These are phyloP conservation scores for Drosophila prostipennis DNA, from an alignment of 2,888 invertebrate species.

Conservation along the genomic window DNA sequence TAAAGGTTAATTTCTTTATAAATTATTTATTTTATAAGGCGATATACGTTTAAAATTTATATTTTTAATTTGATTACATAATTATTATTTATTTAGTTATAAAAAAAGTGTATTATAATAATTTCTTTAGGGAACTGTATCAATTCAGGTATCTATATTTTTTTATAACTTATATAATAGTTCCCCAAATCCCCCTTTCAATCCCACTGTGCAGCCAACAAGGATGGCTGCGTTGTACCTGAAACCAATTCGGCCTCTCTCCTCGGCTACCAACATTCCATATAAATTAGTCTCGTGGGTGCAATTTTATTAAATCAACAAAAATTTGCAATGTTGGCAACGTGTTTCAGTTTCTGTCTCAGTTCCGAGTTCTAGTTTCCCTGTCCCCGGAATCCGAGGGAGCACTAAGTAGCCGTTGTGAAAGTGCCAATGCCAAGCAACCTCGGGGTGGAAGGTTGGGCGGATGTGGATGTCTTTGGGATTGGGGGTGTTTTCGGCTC, in stretches of 20 bases:
- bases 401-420: conserved; percentile 64
- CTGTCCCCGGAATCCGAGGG: conserved; percentile 15
- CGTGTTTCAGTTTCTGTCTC: conserved; percentile 40
- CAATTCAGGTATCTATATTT: too few relatives aligned
- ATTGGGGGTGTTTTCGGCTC: conserved; percentile 27
- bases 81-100: too few relatives aligned
- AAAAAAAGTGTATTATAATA: too few relatives aligned
- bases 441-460: conserved; percentile 14
- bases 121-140: too few relatives aligned
- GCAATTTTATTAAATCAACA: conserved; percentile 84
- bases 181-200: too few relatives aligned
- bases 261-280: conserved; percentile 74
- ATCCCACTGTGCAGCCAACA: conserved; percentile 56
- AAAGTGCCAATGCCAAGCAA: conserved; percentile 18
- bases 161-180: too few relatives aligned
- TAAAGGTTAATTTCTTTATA: too few relatives aligned
- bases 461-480: conserved; percentile 5
- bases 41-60: too few relatives aligned
- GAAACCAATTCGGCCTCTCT: conserved; percentile 74
- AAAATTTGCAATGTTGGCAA: conserved; percentile 82
- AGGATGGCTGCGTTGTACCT: conserved; percentile 58
- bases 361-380: conserved; percentile 10
- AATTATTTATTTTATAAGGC: too few relatives aligned
- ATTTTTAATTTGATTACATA: too few relatives aligned
- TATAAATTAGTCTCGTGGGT: conserved; percentile 84